Percentiles rank a stretch among this genome's conserved stretches.
Evolutionary conservation across 2,888 invertebrate species (phyloP).

Genomic region (Cataglyphis altisquamis): DNA sequence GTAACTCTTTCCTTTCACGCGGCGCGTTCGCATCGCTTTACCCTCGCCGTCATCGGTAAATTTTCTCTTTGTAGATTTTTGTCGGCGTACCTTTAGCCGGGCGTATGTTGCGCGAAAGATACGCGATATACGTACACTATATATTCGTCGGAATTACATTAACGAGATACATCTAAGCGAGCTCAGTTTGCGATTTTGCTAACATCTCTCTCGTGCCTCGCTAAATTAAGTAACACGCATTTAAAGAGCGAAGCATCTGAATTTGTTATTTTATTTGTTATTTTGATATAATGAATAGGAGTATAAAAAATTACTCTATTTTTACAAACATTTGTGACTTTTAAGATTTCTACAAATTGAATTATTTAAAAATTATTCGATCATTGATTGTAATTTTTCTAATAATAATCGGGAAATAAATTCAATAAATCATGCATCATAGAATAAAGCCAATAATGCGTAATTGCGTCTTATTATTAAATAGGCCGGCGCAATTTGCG

Average conservation of each 20-base stretch:
- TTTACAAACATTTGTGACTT: background rate
- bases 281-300: background rate
- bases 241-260: constrained; percentile 40
- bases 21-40: constrained; percentile 49
- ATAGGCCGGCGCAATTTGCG: background rate
- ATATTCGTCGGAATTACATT: constrained; percentile 43
- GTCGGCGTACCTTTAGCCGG: constrained; percentile 45
- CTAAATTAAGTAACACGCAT: constrained; percentile 40
- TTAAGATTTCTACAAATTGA: background rate
- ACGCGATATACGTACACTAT: constrained; percentile 1
- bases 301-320: background rate
- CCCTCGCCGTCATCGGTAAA: constrained; percentile 53
- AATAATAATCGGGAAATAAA: background rate
- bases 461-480: constrained; percentile 34
- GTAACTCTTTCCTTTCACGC: constrained; percentile 47
- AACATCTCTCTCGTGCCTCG: constrained; percentile 28
- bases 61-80: constrained; percentile 56
- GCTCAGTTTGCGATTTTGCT: constrained; percentile 20
- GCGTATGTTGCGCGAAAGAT: constrained; percentile 39
- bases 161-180: constrained; percentile 44
- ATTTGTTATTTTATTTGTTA: too few species aligned
- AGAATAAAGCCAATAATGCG: background rate
- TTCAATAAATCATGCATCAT: background rate
- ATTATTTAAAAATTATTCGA: background rate
- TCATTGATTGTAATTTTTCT: background rate